Evolutionary conservation across 2,113 vertebrate species (phyloP), one percentile per base, ranked within the genome.

Genomic region (Glaucomys volans): DNA sequence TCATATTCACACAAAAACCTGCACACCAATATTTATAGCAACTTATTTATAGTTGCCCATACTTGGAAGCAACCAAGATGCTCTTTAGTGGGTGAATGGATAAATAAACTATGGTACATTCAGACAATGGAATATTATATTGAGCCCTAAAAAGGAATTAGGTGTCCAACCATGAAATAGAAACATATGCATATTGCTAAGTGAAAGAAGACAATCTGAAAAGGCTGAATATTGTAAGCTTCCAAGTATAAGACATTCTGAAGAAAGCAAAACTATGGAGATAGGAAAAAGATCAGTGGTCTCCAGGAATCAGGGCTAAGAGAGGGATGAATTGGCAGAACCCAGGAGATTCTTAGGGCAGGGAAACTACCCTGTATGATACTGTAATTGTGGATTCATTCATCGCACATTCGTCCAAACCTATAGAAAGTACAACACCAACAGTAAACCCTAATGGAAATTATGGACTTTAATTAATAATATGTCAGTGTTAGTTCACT

Each of bases 181-280:
- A 50, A 69, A 14, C 32, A 79, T 28, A 22, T 30, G 66, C 6
- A 26, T 87, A 5, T 90, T 66, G 69, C 40, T 75, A 67, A 64
- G 11, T 72, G 32, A 71, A 96, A 76, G 52, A 82, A 90, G 35
- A n/a, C 52, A 35, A 87, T 64, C n/a, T 82, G n/a, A 40, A 93
- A 71, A 87, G 28, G 4, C 62, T 35, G 9, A 2, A 16, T 17
- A 26, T 28, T 7, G 8, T 64, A 40, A 54, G n/a, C 80, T 64
- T 74, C 54, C 54, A 85, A 40, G 32, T 22, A 24, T 2, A 28
- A 1, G 2, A 74, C 44, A 28, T 37, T 37, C 35, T 26, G 20
- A 20, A 76, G 75, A 76, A 76, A 22, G 4, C 10, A 88, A 75
- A 88, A 62, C 71, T 47, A 47, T 13, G 26, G 44, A 85, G 32